These are phyloP conservation scores for Henricia sp. DNA, from an alignment of 53 echinoderm and acorn worm genomes.

Conservation along the genomic window DNA sequence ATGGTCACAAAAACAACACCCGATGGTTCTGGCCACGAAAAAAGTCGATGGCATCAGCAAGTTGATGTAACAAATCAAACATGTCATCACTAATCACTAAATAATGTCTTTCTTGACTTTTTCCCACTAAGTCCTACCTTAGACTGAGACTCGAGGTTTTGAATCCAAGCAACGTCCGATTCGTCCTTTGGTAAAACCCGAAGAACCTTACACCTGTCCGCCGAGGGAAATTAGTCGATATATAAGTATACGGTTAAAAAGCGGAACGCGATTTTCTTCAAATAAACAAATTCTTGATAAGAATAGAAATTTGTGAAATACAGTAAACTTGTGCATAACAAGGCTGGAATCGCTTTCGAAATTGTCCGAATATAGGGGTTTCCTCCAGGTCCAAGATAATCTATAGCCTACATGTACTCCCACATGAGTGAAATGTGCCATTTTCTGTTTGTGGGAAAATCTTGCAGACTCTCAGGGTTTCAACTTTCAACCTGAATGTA, in stretches of 20 bases:
- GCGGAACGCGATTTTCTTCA: too few relatives aligned
- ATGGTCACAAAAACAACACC: too few relatives aligned
- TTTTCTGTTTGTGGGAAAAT: too few relatives aligned
- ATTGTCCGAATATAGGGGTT: background rate
- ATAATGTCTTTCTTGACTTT: background rate
- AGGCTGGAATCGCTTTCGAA: background rate
- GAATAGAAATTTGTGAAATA: too few relatives aligned
- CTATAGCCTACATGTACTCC: background rate
- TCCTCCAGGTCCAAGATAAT: background rate
- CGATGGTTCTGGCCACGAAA: too few relatives aligned
- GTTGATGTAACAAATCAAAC: background rate
- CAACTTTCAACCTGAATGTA: background rate
- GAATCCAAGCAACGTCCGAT: conserved; percentile 27
- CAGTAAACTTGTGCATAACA: too few relatives aligned
- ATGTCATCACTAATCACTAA: background rate
- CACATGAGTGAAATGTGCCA: background rate
- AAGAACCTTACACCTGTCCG: conserved; percentile 40
- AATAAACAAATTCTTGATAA: too few relatives aligned
- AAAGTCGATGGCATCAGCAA: too few relatives aligned
- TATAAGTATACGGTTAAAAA: background rate
- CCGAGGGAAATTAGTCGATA: background rate
- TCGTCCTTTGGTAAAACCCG: conserved; percentile 12
- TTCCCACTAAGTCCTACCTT: background rate
- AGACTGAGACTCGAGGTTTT: background rate
- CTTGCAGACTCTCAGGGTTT: too few relatives aligned